Percentiles rank a stretch among this genome's conserved stretches.
Evolutionary conservation across 2,797 vertebrate species (phyloP).

Genomic region (Zenarchopterus dispar): DNA sequence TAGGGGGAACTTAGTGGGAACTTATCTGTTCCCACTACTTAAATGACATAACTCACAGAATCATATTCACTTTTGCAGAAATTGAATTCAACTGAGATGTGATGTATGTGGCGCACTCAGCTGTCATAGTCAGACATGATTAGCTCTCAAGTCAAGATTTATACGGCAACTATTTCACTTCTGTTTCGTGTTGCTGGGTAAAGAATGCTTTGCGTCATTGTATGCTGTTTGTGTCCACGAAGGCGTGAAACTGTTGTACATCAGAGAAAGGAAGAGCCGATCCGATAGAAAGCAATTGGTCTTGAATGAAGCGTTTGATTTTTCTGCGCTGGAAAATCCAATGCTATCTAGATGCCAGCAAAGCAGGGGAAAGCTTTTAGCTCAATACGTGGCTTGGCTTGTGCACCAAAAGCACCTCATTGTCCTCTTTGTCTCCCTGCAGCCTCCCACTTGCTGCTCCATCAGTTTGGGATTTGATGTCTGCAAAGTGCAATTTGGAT

Average conservation of each 20-base stretch:
- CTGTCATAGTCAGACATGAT: slow-evolving; percentile 11
- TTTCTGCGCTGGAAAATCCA: slow-evolving; percentile 80
- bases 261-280: slow-evolving; percentile 60
- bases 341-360: slow-evolving; percentile 69
- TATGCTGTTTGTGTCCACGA: slow-evolving; percentile 42
- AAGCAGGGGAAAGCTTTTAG: slow-evolving; percentile 52
- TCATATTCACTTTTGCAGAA: neutral
- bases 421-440: slow-evolving; percentile 57
- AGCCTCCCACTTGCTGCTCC: slow-evolving; percentile 36
- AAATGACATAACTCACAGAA: neutral
- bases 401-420: slow-evolving; percentile 60
- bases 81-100: neutral
- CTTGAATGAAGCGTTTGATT: slow-evolving; percentile 77
- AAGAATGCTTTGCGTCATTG: slow-evolving; percentile 25
- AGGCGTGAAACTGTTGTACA: slow-evolving; percentile 54
- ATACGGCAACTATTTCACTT: neutral
- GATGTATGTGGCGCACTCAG: neutral
- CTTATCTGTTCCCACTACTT: neutral
- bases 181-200: slow-evolving; percentile 19
- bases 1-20: no score
- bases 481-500: slow-evolving; percentile 10
- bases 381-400: slow-evolving; percentile 67
- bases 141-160: neutral
- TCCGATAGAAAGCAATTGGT: slow-evolving; percentile 73
- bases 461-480: slow-evolving; percentile 24